A percentile compares a stretch with the other conserved stretches of the same genome.
phyloP scores from a whole-genome alignment of 1,140 invertebrate species.

The Chymomyza costata region DNA sequence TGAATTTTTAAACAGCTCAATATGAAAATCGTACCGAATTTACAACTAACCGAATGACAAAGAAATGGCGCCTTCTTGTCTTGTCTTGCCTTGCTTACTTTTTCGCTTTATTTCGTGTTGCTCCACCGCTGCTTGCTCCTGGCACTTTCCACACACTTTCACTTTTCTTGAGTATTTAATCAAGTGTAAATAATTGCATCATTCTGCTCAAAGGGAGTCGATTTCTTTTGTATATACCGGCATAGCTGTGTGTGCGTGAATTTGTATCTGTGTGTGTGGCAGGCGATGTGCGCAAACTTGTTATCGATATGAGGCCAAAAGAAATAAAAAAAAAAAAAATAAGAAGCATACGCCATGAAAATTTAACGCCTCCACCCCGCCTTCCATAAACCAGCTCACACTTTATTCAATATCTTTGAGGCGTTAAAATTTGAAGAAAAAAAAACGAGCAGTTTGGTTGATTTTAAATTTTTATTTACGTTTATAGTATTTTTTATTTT shows the following conservation, averaged over 20 bases:
- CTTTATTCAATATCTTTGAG: constrained; percentile 35
- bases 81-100: not conserved
- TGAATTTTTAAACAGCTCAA: constrained; percentile 70
- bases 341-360: constrained; percentile 38
- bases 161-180: constrained; percentile 72
- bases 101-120: not conserved
- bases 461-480: constrained; percentile 13
- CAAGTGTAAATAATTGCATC: constrained; percentile 72
- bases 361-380: constrained; percentile 3
- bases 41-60: no score
- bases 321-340: no score
- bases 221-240: constrained; percentile 64
- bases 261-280: constrained; percentile 9
- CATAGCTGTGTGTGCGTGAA: not conserved
- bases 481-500: no score
- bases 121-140: not conserved
- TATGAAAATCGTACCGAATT: constrained; percentile 18
- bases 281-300: constrained; percentile 11
- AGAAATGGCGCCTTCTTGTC: constrained; percentile 1
- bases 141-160: constrained; percentile 65
- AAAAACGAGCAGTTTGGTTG: not conserved
- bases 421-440: constrained; percentile 30
- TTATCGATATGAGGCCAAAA: constrained; percentile 43
- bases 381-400: not conserved
- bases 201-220: constrained; percentile 68